Conservation (phyloP, 2,797 vertebrate genomes). For the Helicolenus hilgendorfi region DNA sequence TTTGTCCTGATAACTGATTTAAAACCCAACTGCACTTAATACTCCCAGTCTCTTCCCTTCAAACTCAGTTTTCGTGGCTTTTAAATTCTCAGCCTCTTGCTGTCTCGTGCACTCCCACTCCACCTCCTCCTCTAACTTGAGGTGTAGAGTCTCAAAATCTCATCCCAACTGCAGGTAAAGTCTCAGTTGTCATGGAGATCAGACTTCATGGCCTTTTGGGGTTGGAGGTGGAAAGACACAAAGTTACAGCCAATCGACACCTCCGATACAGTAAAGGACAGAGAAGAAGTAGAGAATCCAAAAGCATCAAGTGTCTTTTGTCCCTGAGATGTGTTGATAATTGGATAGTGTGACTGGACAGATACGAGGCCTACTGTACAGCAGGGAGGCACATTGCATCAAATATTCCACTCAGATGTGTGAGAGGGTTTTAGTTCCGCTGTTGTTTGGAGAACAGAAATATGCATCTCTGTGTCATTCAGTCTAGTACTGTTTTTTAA, state of each 20-base stretch:
- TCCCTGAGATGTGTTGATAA: constrained; percentile 4
- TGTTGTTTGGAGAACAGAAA: not conserved
- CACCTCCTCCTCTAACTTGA: not conserved
- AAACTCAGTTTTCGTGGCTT: not conserved
- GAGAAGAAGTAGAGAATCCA: not conserved
- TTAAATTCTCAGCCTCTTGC: not conserved
- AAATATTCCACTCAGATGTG: not conserved
- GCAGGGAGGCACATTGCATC: not conserved
- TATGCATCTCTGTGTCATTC: not conserved
- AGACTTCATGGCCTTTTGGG: constrained; percentile 3
- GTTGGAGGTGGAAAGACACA: constrained; percentile 31
- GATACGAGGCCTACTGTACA: not conserved
- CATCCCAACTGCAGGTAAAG: constrained; percentile 29
- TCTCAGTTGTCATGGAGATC: constrained; percentile 63
- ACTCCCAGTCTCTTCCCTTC: not conserved
- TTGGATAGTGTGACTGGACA: not conserved
- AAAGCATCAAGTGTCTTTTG: not conserved
- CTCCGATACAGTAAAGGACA: not conserved
- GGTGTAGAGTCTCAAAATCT: constrained; percentile 6
- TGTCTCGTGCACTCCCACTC: not conserved
- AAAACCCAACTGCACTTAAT: not conserved
- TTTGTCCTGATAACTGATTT: not conserved
- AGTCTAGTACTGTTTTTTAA: not conserved
- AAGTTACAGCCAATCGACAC: constrained; percentile 41
- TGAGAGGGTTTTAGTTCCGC: not conserved